Evolutionary conservation across 2,888 invertebrate species (phyloP).

Genomic region (Campoplex capitator): DNA sequence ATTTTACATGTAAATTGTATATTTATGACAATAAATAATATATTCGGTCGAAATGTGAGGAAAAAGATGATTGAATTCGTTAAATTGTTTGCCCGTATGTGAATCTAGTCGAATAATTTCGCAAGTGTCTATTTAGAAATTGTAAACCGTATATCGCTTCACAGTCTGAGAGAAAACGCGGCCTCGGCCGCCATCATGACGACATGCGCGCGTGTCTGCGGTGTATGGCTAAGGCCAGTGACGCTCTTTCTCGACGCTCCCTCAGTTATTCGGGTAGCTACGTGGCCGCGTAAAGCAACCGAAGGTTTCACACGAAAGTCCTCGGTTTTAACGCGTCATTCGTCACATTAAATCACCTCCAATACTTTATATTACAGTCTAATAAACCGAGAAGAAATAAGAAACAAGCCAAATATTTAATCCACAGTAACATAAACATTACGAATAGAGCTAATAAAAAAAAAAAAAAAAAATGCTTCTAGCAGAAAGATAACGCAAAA

Average conservation of each 20-base stretch:
- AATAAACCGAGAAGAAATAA: neutral
- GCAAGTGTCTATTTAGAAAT: neutral
- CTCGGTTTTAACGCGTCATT: conserved; percentile 54
- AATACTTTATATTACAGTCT: neutral
- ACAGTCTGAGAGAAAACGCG: conserved; percentile 48
- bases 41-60: neutral
- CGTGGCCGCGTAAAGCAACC: conserved; percentile 65
- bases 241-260: conserved; percentile 67
- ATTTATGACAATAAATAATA: neutral
- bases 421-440: conserved; percentile 6
- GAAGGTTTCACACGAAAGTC: conserved; percentile 28
- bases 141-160: conserved; percentile 6
- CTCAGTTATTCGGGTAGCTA: conserved; percentile 70
- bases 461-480: conserved; percentile 45
- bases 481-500: conserved; percentile 49
- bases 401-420: neutral
- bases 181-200: conserved; percentile 76
- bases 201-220: conserved; percentile 81
- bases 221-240: conserved; percentile 66
- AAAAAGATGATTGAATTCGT: neutral
- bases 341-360: conserved; percentile 25
- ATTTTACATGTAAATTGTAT: neutral
- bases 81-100: neutral
- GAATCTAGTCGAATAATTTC: conserved; percentile 1
- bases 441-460: neutral